phyloP scores from a whole-genome alignment of 2,888 invertebrate genomes.

The Apeira syringaria region DNA sequence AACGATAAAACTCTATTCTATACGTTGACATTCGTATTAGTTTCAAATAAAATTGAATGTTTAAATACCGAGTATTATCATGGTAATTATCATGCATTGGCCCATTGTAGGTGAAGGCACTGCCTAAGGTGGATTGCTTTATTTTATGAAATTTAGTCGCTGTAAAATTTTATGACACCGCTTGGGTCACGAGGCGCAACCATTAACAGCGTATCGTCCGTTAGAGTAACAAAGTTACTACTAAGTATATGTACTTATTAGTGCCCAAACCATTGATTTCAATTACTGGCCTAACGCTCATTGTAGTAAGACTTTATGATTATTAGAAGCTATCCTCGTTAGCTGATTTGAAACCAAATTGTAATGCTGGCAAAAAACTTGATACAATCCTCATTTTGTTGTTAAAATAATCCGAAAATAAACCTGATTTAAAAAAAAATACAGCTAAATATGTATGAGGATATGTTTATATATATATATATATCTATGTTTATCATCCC shows the following conservation, averaged over 20 bases:
- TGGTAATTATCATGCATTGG: conserved; percentile 49
- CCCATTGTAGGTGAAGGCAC: conserved; percentile 43
- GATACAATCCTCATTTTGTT: no score
- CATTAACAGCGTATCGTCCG: conserved; percentile 61
- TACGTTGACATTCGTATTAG: no score
- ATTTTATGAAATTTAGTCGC: conserved; percentile 69
- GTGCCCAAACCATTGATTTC: conserved; percentile 59
- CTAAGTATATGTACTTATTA: conserved; percentile 27
- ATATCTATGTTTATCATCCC: no score
- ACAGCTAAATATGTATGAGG: no score
- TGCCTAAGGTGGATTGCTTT: conserved; percentile 51
- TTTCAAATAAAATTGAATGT: not conserved
- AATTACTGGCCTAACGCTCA: conserved; percentile 60
- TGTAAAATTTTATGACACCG: conserved; percentile 71
- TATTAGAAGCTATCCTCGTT: conserved; percentile 44
- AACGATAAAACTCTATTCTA: no score
- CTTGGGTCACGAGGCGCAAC: conserved; percentile 47
- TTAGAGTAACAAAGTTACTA: conserved; percentile 24
- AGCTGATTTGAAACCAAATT: conserved; percentile 33
- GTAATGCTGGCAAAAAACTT: no score
- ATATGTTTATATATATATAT: no score
- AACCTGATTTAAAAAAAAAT: no score
- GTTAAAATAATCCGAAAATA: no score
- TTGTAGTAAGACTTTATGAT: conserved; percentile 45
- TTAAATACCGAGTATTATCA: conserved; percentile 29